Evolutionary conservation across 1,140 invertebrate genomes (phyloP).

Genomic region (Drosophila ananassae): DNA sequence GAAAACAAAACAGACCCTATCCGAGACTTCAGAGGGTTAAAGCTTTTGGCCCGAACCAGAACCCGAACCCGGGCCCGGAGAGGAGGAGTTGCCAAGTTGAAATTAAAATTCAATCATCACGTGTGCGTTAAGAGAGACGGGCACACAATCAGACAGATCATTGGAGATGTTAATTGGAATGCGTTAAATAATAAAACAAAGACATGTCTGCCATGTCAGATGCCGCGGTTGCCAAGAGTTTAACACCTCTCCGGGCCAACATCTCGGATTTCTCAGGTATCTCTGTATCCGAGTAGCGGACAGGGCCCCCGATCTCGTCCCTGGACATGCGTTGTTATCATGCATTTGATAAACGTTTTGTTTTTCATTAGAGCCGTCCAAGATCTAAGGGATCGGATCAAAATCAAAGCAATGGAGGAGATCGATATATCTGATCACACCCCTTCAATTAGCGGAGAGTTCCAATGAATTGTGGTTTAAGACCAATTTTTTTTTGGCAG

Average conservation of each 20-base stretch:
- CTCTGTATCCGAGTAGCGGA: too few species aligned
- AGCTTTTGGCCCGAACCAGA: conserved; percentile 7
- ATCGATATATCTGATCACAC: conserved; percentile 50
- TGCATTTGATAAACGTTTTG: conserved; percentile 81
- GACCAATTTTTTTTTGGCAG: conserved; percentile 23
- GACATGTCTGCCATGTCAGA: conserved; percentile 31
- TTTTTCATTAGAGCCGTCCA: conserved; percentile 73
- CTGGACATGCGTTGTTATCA: conserved; percentile 69
- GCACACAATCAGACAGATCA: conserved; percentile 52
- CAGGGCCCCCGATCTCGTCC: conserved; percentile 2
- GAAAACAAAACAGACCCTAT: background rate
- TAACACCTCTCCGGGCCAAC: conserved; percentile 60
- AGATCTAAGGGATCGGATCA: conserved; percentile 6
- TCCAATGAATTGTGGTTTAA: conserved; percentile 6
- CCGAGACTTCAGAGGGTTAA: conserved; percentile 15
- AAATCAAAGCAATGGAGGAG: conserved; percentile 6
- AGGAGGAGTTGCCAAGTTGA: conserved; percentile 40
- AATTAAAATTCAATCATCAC: conserved; percentile 83
- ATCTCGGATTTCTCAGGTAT: too few species aligned
- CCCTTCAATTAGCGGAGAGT: conserved; percentile 66
- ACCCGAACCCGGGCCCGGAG: too few species aligned
- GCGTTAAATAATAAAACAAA: conserved; percentile 83
- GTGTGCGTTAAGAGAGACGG: conserved; percentile 73
- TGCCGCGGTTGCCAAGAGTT: conserved; percentile 67
- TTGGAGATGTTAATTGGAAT: conserved; percentile 79